phyloP scores from a whole-genome alignment of 2,113 vertebrate genomes.

The Ciconia maguari region DNA sequence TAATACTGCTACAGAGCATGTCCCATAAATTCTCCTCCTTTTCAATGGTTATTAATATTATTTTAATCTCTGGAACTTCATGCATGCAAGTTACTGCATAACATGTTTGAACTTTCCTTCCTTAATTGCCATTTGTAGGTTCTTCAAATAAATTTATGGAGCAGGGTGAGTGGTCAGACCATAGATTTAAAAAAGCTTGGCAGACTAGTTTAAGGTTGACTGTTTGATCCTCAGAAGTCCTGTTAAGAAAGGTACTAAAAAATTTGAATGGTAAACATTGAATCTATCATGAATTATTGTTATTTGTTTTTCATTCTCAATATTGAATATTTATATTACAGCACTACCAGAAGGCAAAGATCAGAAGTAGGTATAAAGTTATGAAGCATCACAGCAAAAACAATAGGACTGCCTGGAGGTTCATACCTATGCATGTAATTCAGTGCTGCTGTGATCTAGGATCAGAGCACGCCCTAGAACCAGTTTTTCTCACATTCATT shows the following conservation, averaged over 20 bases:
- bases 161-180: not conserved
- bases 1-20: not conserved
- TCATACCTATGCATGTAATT: not conserved
- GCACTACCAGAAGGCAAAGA: not conserved
- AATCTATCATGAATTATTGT: not conserved
- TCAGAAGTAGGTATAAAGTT: not conserved
- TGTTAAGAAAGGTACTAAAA: not conserved
- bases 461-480: not conserved
- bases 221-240: not conserved
- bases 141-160: not conserved
- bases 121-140: not conserved
- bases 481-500: not conserved
- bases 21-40: not conserved
- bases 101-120: not conserved
- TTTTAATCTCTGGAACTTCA: not conserved
- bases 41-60: not conserved
- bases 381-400: not conserved
- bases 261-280: not conserved
- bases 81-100: not conserved
- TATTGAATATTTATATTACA: not conserved
- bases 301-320: not conserved
- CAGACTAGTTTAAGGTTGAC: not conserved
- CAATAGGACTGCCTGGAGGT: not conserved
- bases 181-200: not conserved
- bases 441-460: not conserved